A percentile compares a stretch with the other conserved stretches of the same genome.
Evolutionary conservation across 2,797 vertebrate genomes (phyloP).

Genomic region (Lateolabrax maculatus): DNA sequence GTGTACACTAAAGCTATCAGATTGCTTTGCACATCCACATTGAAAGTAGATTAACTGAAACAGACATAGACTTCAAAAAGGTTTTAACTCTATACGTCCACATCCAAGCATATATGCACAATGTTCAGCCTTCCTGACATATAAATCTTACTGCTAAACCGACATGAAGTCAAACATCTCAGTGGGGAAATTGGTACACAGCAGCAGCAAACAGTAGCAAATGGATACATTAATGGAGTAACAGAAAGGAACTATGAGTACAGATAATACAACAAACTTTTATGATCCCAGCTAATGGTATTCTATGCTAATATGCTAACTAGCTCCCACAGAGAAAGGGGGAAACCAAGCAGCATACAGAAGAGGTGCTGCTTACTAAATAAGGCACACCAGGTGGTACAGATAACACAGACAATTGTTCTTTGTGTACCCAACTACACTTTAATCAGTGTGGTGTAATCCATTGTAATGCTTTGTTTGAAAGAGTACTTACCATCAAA

Average conservation of each 20-base stretch:
- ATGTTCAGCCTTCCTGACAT: neutral
- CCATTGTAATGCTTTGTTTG: neutral
- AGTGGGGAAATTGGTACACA: neutral
- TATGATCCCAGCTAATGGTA: neutral
- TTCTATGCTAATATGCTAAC: conserved; percentile 14
- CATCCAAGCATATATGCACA: neutral
- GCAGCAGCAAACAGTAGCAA: neutral
- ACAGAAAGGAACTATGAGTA: neutral
- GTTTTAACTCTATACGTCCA: neutral
- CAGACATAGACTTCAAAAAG: neutral
- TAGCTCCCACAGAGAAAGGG: neutral
- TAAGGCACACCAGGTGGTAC: neutral
- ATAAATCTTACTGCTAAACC: neutral
- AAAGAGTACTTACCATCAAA: neutral
- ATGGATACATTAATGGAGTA: neutral
- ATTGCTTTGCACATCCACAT: neutral
- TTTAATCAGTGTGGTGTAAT: neutral
- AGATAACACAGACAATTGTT: neutral
- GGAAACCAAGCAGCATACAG: neutral
- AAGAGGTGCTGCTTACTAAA: neutral
- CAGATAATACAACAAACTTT: neutral
- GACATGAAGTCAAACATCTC: neutral
- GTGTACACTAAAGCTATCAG: neutral
- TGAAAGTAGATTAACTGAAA: neutral
- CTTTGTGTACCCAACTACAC: neutral